Evolutionary conservation across 2,888 invertebrate genomes (phyloP), one percentile per base, ranked within the genome.

Genomic region (Choreutis nemorana): DNA sequence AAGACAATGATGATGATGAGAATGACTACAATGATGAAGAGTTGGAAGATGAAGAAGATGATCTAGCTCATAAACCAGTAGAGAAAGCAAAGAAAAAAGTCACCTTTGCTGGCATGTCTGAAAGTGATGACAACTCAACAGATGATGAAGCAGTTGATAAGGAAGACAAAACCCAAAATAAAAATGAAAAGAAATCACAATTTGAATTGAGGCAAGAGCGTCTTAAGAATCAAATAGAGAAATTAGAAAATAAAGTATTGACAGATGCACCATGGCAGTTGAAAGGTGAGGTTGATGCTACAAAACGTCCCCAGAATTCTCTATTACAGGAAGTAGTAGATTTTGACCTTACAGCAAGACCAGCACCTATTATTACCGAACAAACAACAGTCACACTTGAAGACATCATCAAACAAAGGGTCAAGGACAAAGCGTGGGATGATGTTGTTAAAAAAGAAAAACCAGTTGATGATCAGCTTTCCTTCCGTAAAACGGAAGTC

Each of bases 401-500:
- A 68, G 92, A 94, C 41, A 85, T 97, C 8, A 94, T 98, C n/a
- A 85, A 75, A 40, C 92, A 90, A 53, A 82, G 98, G 48, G 91
- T 98, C 18, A 95, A 93, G 68, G 95, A 97, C 52, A 86, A 91
- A 77, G 89, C 89, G 0, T 98, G 92, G 87, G 97, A 98, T 60
- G 96, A 97, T 64, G 96, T 97, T 0, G 87, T 87, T 35, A 83
- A 90, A 28, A 96, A 94, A 75, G 84, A 87, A 12, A 94, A 93
- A 56, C 91, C 92, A 0, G 84, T 88, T 1, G 89, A 92, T 36
- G 89, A 91, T 7, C 88, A 91, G 2, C 77, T 88, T 24, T 89
- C 90, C 35, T 97, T 89, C 58, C 93, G 93, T 49, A 96, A 97
- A 55, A 86, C 90, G 39, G 80, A 96, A 31, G 84, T 94, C 0